These are phyloP conservation scores for Pelvicachromis taeniatus DNA, from an alignment of 2,113 vertebrate genomes.

Conservation along the genomic window DNA sequence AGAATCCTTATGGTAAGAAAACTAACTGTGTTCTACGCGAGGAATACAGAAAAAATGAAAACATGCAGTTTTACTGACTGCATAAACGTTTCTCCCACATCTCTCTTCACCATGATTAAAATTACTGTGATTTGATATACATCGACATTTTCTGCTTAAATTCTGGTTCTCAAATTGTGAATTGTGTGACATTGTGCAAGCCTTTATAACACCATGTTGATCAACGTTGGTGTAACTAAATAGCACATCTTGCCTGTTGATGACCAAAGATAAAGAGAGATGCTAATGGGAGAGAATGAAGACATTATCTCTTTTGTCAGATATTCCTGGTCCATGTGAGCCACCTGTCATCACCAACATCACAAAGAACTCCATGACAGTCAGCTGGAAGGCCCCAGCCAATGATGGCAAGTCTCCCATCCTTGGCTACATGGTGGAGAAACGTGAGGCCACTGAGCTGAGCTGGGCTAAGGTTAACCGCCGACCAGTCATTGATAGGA, in stretches of 20 bases:
- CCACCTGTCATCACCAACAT: constrained; percentile 93
- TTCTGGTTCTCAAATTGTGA: background rate
- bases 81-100: background rate
- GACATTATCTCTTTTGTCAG: constrained; percentile 61
- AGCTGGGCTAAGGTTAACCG: constrained; percentile 95
- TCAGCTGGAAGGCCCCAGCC: constrained; percentile 95
- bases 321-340: constrained; percentile 91
- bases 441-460: constrained; percentile 88
- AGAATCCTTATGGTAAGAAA: constrained; percentile 90
- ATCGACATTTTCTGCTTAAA: background rate
- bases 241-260: background rate
- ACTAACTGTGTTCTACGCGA: background rate
- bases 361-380: constrained; percentile 94
- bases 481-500: constrained; percentile 93
- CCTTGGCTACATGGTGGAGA: constrained; percentile 94
- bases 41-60: background rate
- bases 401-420: constrained; percentile 90
- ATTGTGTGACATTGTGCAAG: background rate
- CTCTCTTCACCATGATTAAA: background rate
- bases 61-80: background rate
- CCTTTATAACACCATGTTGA: background rate
- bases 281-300: background rate
- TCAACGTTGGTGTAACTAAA: background rate
- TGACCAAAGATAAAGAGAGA: background rate
- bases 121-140: background rate